Base-by-base conservation (phyloP, 2,797 vertebrate species). In the Dallia pectoralis region DNA sequence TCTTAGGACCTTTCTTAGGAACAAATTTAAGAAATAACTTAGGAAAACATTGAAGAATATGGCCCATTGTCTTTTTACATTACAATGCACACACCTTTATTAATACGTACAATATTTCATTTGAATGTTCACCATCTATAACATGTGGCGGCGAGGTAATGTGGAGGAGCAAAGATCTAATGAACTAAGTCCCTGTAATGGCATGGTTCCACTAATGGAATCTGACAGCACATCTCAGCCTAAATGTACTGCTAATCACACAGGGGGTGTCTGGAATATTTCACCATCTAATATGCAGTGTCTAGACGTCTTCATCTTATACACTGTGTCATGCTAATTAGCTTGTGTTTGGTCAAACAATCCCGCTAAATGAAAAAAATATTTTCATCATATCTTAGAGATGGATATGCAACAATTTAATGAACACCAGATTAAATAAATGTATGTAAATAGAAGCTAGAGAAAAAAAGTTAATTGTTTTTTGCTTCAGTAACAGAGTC, bases 211-310 rank as follows among this genome's bases (percentile, higher is more conserved):
- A 81, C 88, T 84, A 85, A 49, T 74, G 12, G 81, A 77, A 85
- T 78, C 85, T 89, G 89, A 74, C 81, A 19, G 74, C 11, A 85
- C 87, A 89, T 91, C 79, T 88, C 72, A 81, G 82, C 80, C 62
- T 71, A 19, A 22, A 16, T 66, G 48, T 47, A 19, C 74, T 67
- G 36, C 40, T 44, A 62, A 65, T 59, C 72, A 73, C 80, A 70
- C 72, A 15, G 76, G 19, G 51, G 74, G 77, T 70, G 72, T 30
- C 2, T 67, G 32, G 72, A 73, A 72, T 82, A 77, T 79, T 62
- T 81, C 25, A 73, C 65, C 75, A 51, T 51, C 63, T 68, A 79
- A 83, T 70, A 25, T 80, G 70, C 64, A 11, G 19, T 0, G 74
- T 74, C 74, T 36, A 80, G 56, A 82, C 30, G 33, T 30, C 49